Conservation (phyloP, 37 sponge, comb jelly and placozoan species). For the Amphimedon queenslandica region DNA sequence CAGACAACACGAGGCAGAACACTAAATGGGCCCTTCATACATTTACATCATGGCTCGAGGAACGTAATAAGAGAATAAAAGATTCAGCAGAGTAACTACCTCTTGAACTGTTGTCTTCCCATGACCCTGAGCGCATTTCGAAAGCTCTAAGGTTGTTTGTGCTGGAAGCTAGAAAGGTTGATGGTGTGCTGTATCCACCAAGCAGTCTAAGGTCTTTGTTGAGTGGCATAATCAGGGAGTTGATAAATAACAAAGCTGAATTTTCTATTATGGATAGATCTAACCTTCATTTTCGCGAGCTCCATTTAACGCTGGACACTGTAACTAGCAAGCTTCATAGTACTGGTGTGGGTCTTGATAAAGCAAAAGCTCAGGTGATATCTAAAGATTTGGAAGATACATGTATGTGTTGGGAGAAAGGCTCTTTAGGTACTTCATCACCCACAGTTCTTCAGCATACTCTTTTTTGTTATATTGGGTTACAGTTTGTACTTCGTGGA, state of each 20-base stretch:
- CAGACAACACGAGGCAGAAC: too few species aligned
- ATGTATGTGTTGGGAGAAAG: slow-evolving; percentile 20
- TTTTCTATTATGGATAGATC: slow-evolving; percentile 15
- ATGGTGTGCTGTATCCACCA: too few species aligned
- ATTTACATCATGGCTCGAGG: too few species aligned
- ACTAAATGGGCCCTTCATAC: too few species aligned
- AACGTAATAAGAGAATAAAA: too few species aligned
- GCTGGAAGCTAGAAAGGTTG: too few species aligned
- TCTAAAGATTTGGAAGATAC: background rate
- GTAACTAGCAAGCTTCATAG: slow-evolving; percentile 9
- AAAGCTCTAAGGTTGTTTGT: background rate
- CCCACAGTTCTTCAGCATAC: slow-evolving; percentile 14
- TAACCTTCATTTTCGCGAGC: background rate
- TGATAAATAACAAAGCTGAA: slow-evolving; percentile 13
- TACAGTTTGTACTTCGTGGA: slow-evolving; percentile 12
- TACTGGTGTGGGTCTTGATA: slow-evolving; percentile 8
- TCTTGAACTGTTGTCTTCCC: background rate
- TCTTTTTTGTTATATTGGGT: slow-evolving; percentile 20
- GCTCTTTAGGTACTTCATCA: background rate
- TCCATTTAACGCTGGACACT: slow-evolving; percentile 1
- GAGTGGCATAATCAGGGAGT: background rate
- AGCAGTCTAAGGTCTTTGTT: background rate
- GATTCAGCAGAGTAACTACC: background rate
- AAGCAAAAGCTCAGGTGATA: slow-evolving; percentile 4
- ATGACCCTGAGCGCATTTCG: background rate